A percentile compares a stretch with the other conserved stretches of the same genome.
Conservation (phyloP, 2,888 invertebrate genomes). For the Mystacides longicornis region DNA sequence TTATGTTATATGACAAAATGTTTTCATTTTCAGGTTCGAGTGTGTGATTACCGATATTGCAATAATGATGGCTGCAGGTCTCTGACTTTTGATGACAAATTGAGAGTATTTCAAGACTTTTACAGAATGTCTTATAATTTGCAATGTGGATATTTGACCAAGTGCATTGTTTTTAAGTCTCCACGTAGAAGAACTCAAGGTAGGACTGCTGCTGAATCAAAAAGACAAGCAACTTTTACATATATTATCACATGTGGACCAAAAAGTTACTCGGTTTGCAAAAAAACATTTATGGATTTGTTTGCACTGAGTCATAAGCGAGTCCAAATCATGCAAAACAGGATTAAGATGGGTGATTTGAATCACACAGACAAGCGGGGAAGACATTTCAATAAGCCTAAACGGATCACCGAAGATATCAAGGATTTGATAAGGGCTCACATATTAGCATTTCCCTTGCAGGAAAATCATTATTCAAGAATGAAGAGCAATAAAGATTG, state of each 20-base stretch:
- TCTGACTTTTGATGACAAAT: neutral
- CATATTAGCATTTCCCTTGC: neutral
- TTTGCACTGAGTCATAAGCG: neutral
- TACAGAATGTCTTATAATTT: neutral
- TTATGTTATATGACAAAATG: neutral
- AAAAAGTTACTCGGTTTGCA: neutral
- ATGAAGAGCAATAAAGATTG: neutral
- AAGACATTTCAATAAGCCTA: neutral
- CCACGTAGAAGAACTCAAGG: neutral
- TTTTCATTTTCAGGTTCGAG: neutral
- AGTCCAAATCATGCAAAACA: neutral
- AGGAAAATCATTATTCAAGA: constrained; percentile 1
- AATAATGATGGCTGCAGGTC: neutral
- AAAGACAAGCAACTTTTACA: neutral
- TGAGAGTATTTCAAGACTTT: neutral
- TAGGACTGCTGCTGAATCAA: neutral
- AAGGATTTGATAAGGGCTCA: neutral
- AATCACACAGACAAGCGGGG: neutral
- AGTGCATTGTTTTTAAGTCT: neutral
- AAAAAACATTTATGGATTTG: neutral
- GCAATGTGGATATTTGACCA: neutral
- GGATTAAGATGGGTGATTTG: neutral
- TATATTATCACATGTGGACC: neutral
- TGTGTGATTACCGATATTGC: neutral
- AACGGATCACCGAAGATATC: neutral